These are phyloP conservation scores for Xiphorhynchus elegans DNA, from an alignment of 2,113 vertebrate species.

Conservation along the genomic window DNA sequence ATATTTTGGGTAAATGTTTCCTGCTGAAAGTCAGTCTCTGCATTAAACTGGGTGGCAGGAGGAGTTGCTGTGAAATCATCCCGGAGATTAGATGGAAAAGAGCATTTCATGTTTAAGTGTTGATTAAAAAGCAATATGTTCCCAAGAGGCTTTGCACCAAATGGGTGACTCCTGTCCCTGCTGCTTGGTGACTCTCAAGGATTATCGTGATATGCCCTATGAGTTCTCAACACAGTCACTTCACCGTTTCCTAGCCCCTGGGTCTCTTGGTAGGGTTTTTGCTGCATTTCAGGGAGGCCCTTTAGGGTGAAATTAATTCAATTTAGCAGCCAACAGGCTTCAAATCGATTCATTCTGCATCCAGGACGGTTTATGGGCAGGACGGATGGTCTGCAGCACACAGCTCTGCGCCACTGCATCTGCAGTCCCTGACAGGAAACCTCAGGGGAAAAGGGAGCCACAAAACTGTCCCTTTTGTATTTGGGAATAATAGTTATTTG, in stretches of 20 bases:
- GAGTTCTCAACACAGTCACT: neutral
- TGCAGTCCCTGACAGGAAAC: neutral
- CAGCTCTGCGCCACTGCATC: rapidly evolving
- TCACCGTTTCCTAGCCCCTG: neutral
- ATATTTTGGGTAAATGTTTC: neutral
- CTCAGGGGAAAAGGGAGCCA: neutral
- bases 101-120: constrained; percentile 34
- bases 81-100: neutral
- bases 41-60: neutral
- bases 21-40: neutral
- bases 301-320: constrained; percentile 42
- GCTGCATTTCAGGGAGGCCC: neutral
- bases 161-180: neutral
- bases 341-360: constrained; percentile 32
- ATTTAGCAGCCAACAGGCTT: constrained; percentile 43
- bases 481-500: neutral
- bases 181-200: neutral
- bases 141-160: neutral
- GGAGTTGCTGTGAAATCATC: constrained; percentile 21
- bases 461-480: neutral
- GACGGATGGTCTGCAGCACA: neutral
- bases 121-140: constrained; percentile 28
- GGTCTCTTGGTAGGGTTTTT: neutral
- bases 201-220: rapidly evolving
- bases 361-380: neutral